These are phyloP conservation scores for Amphipyra tragopoginis DNA, from an alignment of 2,888 invertebrate species.

Conservation along the genomic window DNA sequence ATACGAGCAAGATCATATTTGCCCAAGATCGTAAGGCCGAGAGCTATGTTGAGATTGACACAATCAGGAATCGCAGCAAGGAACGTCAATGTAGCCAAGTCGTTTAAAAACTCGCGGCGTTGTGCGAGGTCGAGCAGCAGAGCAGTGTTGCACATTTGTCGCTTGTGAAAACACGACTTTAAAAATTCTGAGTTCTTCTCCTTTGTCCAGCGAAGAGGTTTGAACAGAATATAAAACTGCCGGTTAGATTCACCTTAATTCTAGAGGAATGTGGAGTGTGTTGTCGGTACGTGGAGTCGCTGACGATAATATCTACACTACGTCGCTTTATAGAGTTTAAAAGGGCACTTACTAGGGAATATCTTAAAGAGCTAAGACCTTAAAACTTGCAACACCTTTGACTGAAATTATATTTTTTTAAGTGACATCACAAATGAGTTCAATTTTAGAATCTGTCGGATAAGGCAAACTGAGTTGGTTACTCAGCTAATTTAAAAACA, in stretches of 20 bases:
- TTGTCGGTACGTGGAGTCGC: slow-evolving; percentile 58
- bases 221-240: slow-evolving; percentile 48
- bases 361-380: slow-evolving; percentile 66
- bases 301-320: slow-evolving; percentile 64
- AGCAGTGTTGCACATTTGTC: slow-evolving; percentile 6
- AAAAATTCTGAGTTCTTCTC: slow-evolving; percentile 16
- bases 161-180: slow-evolving; percentile 4
- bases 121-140: too few relatives aligned
- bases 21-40: too few relatives aligned
- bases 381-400: slow-evolving; percentile 48
- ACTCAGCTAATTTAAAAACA: slow-evolving; percentile 3
- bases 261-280: slow-evolving; percentile 87
- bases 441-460: not conserved
- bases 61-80: too few relatives aligned
- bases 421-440: slow-evolving; percentile 1
- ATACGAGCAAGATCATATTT: too few relatives aligned
- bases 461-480: slow-evolving; percentile 8
- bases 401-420: slow-evolving; percentile 2
- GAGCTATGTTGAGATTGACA: too few relatives aligned
- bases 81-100: too few relatives aligned
- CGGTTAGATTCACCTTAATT: slow-evolving; percentile 71
- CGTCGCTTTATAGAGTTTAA: slow-evolving; percentile 69
- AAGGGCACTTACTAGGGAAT: slow-evolving; percentile 85
- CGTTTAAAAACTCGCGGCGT: too few relatives aligned
- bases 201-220: slow-evolving; percentile 34